Base-by-base conservation (phyloP, 2,888 invertebrate genomes). In the Cyclophora punctaria region DNA sequence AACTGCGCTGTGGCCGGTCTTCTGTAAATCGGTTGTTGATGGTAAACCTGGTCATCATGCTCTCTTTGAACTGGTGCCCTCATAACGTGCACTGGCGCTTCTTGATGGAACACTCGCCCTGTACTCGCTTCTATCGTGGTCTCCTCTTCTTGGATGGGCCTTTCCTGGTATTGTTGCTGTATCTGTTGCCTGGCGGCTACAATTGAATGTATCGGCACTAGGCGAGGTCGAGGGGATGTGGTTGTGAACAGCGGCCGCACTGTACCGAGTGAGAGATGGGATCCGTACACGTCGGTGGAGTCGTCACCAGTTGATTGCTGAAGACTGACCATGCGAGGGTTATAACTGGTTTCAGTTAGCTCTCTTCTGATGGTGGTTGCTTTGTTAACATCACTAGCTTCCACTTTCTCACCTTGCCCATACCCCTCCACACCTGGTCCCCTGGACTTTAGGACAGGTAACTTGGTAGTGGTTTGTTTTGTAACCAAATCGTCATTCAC, bases 161-260 rank as follows among this genome's bases (percentile, higher is more conserved):
- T 58, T 5, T 89, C 84, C 53, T 78, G 82, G 54, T 87, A 89
- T 35, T 83, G 83, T 54, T 86, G 85, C 41, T 89, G 87, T 3
- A 87, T 82, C 55, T 83, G 80, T 47, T 89, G 86, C 48, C 89
- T 78, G 0, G 89, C 83, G 43, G 87, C 84, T n/a, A 89, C 75
- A 42, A 90, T 64, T 0, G 89, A 82, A 42, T 88, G 89, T 50
- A 90, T 79, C 1, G 90, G 90, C 40, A 91, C 76, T 35, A 91
- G 69, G 64, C 91, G 82, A 0, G 92, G 89, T 34, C 92, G 82
- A 7, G 82, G 79, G 4, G 87, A 89, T 0, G 91, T 91, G 0
- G 93, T 93, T 0, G 93, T 93, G 61, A 93, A 93, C 7, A 93
- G 73, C 0, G 93, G 93, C 40, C 93, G 81, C 3, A 92, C 90